phyloP scores from a whole-genome alignment of 23 tunicate genomes.

The Phallusia fumigata region DNA sequence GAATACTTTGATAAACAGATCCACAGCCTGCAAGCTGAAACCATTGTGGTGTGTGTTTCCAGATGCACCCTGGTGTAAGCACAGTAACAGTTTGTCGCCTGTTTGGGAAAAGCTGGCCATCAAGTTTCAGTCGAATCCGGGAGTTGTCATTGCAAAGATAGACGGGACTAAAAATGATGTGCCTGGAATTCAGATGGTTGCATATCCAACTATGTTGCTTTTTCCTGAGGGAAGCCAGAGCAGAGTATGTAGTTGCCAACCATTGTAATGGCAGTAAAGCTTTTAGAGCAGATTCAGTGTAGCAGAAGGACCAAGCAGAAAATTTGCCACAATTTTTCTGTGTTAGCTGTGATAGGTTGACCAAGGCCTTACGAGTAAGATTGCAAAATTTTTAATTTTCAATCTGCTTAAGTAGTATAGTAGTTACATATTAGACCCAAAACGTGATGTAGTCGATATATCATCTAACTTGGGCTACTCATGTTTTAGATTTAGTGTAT shows the following conservation, averaged over 20 bases:
- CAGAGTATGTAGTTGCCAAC: conserved; percentile 19
- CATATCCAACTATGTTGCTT: conserved; percentile 60
- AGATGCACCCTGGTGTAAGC: conserved; percentile 97
- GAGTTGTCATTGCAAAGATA: conserved; percentile 62
- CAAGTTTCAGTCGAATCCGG: conserved; percentile 41
- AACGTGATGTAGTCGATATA: too few relatives aligned
- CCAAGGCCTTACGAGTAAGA: too few relatives aligned
- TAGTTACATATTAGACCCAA: too few relatives aligned
- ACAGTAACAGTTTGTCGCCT: conserved; percentile 50
- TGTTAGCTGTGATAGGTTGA: too few relatives aligned
- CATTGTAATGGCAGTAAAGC: neutral
- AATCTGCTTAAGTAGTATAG: too few relatives aligned
- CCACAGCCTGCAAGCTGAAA: too few relatives aligned
- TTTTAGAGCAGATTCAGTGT: conserved; percentile 6
- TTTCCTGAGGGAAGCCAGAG: conserved; percentile 35
- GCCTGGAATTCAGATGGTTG: conserved; percentile 28
- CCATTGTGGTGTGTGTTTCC: conserved; percentile 12
- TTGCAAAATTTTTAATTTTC: too few relatives aligned
- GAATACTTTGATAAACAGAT: too few relatives aligned
- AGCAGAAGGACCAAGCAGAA: neutral
- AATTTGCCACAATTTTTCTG: too few relatives aligned
- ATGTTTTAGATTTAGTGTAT: too few relatives aligned
- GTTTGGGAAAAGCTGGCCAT: conserved; percentile 57
- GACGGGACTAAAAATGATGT: conserved; percentile 73
- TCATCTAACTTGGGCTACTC: too few relatives aligned